Evolutionary conservation across 2,888 invertebrate genomes (phyloP).

Genomic region (Leptopilina myrica): DNA sequence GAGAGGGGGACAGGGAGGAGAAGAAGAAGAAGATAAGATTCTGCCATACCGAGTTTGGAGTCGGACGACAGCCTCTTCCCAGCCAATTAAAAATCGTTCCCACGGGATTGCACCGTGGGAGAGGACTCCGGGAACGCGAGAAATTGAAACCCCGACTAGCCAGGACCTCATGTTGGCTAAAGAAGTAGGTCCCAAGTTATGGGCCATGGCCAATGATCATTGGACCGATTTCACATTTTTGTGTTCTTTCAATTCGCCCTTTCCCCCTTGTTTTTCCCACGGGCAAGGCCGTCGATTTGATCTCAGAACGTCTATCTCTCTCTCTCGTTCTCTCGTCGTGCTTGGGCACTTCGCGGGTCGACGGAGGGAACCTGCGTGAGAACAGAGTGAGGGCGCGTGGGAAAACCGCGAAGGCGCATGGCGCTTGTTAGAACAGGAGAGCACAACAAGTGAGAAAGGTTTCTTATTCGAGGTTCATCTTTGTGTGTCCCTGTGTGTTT

Average conservation of each 20-base stretch:
- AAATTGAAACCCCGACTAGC: conserved; percentile 65
- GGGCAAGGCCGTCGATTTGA: conserved; percentile 41
- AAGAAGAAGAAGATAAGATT: conserved; percentile 51
- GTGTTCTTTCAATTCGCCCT: too few relatives aligned
- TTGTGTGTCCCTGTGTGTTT: too few relatives aligned
- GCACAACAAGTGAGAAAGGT: conserved; percentile 61
- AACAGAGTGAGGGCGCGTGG: conserved; percentile 74
- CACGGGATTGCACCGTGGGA: conserved; percentile 74
- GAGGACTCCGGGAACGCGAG: conserved; percentile 64
- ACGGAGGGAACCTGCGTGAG: conserved; percentile 66
- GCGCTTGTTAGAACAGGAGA: conserved; percentile 73
- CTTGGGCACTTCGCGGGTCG: conserved; percentile 41
- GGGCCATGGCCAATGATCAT: conserved; percentile 25
- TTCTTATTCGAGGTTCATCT: neutral
- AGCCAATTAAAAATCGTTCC: conserved; percentile 72
- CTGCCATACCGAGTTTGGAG: conserved; percentile 51
- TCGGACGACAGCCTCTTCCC: conserved; percentile 53
- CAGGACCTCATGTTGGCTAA: conserved; percentile 64
- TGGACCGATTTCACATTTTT: neutral
- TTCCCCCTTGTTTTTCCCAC: conserved; percentile 22
- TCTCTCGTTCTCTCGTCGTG: neutral
- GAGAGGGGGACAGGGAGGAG: conserved; percentile 8
- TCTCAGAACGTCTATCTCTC: conserved; percentile 13
- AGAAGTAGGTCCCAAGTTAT: conserved; percentile 9
- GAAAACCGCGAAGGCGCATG: conserved; percentile 74